Evolutionary conservation across 1,140 invertebrate genomes (phyloP).

Genomic region (Luehdorfia chinensis): DNA sequence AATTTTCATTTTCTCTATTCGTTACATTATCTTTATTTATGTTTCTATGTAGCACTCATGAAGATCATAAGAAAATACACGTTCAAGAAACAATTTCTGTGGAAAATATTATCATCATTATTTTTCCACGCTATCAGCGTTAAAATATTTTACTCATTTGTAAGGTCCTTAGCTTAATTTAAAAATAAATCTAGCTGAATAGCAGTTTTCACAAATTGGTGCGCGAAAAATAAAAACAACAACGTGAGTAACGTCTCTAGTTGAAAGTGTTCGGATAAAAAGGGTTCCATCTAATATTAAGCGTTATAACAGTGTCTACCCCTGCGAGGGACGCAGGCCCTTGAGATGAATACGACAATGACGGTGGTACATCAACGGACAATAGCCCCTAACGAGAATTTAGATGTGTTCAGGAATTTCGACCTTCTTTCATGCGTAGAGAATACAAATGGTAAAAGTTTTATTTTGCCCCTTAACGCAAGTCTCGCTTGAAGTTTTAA

Average conservation of each 20-base stretch:
- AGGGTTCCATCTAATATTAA: conserved; percentile 17
- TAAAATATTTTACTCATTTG: no score
- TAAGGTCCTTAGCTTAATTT: no score
- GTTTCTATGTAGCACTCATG: no score
- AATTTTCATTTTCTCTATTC: no score
- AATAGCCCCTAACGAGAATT: conserved; percentile 24
- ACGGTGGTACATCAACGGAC: conserved; percentile 16
- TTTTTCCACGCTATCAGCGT: no score
- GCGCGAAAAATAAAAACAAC: conserved; percentile 7
- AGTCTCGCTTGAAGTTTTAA: not conserved
- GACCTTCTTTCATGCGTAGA: conserved; percentile 21
- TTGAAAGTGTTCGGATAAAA: conserved; percentile 9
- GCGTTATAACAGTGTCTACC: conserved; percentile 8
- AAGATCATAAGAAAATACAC: no score
- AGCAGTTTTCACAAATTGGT: conserved; percentile 7
- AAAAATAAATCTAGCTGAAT: conserved; percentile 8
- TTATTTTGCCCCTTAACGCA: conserved; percentile 20
- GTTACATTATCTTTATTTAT: no score
- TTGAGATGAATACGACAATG: conserved; percentile 12
- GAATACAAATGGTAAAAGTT: conserved; percentile 23
- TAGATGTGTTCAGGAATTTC: conserved; percentile 25
- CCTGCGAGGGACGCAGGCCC: not conserved
- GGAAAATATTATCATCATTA: no score
- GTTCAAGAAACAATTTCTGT: no score
- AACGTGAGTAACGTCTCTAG: conserved; percentile 10